These are phyloP conservation scores for Oreochromis spilurus DNA, from an alignment of 2,113 vertebrate genomes.

Conservation along the genomic window DNA sequence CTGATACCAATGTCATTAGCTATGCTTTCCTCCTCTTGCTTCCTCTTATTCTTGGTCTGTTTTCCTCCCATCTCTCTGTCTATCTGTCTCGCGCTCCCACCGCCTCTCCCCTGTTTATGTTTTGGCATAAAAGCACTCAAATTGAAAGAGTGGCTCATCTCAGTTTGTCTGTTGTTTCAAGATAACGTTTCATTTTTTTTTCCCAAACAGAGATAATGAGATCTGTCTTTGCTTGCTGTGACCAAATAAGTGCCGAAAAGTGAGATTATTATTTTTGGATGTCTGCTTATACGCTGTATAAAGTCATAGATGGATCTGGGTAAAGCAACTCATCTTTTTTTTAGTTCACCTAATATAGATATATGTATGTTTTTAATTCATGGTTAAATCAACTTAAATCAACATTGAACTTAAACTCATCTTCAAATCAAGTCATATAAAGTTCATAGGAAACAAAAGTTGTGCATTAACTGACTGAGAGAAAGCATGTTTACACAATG, in stretches of 20 bases:
- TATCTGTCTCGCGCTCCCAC: constrained; percentile 1
- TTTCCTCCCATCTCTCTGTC: constrained; percentile 50
- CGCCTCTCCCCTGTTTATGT: constrained; percentile 38
- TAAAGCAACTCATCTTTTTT: not conserved
- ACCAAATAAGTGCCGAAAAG: constrained; percentile 51
- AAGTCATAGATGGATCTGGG: not conserved
- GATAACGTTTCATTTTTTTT: constrained; percentile 44
- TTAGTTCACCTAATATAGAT: not conserved
- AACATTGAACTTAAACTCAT: not conserved
- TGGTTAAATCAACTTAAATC: not conserved
- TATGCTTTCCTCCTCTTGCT: constrained; percentile 49
- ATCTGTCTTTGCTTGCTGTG: constrained; percentile 53
- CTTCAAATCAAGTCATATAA: not conserved
- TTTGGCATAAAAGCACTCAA: constrained; percentile 50
- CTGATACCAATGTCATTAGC: constrained; percentile 92
- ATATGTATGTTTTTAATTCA: not conserved
- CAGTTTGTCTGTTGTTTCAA: constrained; percentile 60
- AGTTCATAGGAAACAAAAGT: not conserved
- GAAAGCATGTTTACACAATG: not conserved
- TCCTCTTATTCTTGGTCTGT: constrained; percentile 53
- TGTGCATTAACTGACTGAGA: not conserved
- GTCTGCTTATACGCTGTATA: not conserved
- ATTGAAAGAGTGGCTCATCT: constrained; percentile 55
- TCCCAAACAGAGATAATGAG: constrained; percentile 57
- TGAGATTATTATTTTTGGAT: constrained; percentile 41